Evolutionary conservation across 1,140 invertebrate genomes (phyloP), one percentile per base, ranked within the genome.

Genomic region (Acromyrmex echinatior): DNA sequence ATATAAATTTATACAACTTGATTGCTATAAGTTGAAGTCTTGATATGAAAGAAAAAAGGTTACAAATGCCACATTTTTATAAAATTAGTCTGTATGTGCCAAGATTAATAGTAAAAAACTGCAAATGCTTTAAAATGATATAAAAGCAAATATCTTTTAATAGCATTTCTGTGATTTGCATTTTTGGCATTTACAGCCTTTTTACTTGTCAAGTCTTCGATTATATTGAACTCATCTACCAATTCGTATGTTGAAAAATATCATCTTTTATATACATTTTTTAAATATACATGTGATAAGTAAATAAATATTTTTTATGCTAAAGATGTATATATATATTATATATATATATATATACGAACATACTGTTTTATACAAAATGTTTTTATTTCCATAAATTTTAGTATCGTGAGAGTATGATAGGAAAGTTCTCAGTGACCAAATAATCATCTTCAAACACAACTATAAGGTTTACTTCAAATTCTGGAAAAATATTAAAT

Each of bases 351-450:
- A 56, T 56, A 56, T 56, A 56, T 56, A n/a, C 6, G 1, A 7
- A 53, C 7, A 53, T 3, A 56, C 2, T 60, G 87, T 86, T 73
- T 87, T 86, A 85, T 88, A 91, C 81, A 62, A 73, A 91, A 86
- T 16, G 56, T 53, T 86, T 51, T 73, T 60, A 60, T 70, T 56
- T 87, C 25, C 79, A 80, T 53, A 73, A 85, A 16, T 84, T 58
- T 94, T 90, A 96, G 86, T 96, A 95, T 93, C 97, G 96, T 45
- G 96, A 96, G 62, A 99, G 94, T 88, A 97, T 96, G 86, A 99
- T 98, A 35, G 98, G 98, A 95, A 99, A 99, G 93, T 99, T 99
- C 96, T 99, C 99, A n/a, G 98, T 99, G 10, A 99, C 97, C 45
- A 99, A 96, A 94, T 99, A 98, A 92, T 99, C 98, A 94, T 99